Evolutionary conservation across 2,113 vertebrate species (phyloP).

Genomic region (Pyxicephalus adspersus): DNA sequence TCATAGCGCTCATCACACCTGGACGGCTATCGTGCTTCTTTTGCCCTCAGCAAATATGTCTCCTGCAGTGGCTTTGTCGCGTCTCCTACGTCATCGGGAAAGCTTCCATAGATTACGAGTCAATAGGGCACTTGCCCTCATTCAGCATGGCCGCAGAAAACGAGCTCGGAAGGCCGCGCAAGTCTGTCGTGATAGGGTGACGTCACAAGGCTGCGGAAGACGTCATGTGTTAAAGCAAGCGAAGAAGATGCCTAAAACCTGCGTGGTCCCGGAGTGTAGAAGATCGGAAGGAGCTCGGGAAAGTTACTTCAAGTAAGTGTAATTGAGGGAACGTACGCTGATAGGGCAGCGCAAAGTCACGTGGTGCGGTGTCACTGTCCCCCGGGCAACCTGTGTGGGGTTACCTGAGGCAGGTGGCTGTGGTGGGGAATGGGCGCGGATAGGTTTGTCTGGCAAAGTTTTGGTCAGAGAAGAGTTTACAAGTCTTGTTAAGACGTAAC

Average conservation of each 20-base stretch:
- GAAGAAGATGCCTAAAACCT: constrained; percentile 59
- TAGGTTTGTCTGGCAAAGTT: no score
- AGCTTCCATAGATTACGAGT: not conserved
- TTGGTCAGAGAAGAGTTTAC: no score
- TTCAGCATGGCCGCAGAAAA: constrained; percentile 12
- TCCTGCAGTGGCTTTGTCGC: not conserved
- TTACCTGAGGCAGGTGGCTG: not conserved
- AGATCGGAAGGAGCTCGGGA: constrained; percentile 51
- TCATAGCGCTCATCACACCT: no score
- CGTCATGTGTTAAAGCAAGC: constrained; percentile 10
- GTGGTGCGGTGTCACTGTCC: not conserved
- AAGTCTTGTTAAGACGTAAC: no score
- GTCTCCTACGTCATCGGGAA: not conserved
- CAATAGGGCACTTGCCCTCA: not conserved
- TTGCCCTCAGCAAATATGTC: not conserved
- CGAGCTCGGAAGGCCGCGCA: not conserved
- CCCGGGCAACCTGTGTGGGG: not conserved
- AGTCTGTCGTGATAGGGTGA: not conserved
- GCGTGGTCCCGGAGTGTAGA: constrained; percentile 60
- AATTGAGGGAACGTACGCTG: not conserved
- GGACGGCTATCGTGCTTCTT: not conserved
- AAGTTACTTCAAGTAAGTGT: constrained; percentile 63
- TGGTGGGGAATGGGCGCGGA: not conserved
- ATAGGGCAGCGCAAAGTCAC: not conserved
- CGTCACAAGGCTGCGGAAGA: constrained; percentile 17